These are phyloP conservation scores for Sycophila texana DNA, from an alignment of 2,888 invertebrate species.

Conservation along the genomic window DNA sequence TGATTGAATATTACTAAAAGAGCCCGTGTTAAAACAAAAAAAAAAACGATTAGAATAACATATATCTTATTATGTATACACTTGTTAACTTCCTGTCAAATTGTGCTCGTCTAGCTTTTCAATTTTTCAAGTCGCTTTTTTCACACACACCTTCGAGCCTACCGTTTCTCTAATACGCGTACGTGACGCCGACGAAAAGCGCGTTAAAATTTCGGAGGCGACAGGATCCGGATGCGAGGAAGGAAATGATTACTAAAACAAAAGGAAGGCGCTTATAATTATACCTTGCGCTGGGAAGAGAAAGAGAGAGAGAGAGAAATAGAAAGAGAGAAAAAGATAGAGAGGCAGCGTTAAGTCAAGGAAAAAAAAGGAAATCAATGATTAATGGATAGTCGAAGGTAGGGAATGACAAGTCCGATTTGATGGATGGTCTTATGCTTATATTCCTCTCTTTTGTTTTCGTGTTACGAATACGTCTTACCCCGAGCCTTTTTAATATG, in stretches of 20 bases:
- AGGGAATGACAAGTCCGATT: slow-evolving; percentile 55
- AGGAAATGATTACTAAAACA: slow-evolving; percentile 56
- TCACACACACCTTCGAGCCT: slow-evolving; percentile 28
- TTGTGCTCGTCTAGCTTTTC: slow-evolving; percentile 34
- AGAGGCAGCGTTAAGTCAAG: neutral
- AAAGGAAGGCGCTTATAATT: slow-evolving; percentile 47
- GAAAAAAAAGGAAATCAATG: slow-evolving; percentile 53
- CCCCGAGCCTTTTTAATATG: slow-evolving; percentile 36
- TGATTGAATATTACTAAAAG: too few species aligned
- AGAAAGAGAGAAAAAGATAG: slow-evolving; percentile 3
- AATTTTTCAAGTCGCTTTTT: slow-evolving; percentile 41
- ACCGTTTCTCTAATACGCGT: slow-evolving; percentile 51
- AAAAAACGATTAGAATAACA: neutral
- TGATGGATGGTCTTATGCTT: slow-evolving; percentile 45
- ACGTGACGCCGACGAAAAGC: slow-evolving; percentile 47
- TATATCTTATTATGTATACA: neutral
- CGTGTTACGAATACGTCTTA: slow-evolving; percentile 51
- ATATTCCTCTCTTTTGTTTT: slow-evolving; percentile 39
- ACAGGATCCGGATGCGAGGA: slow-evolving; percentile 49
- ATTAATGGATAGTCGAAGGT: slow-evolving; percentile 56
- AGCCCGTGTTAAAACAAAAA: neutral
- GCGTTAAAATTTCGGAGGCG: slow-evolving; percentile 30
- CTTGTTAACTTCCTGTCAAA: slow-evolving; percentile 34
- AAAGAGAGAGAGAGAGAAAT: slow-evolving; percentile 15
- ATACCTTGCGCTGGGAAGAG: neutral